phyloP scores from a whole-genome alignment of 2,113 vertebrate species.

The Crotalus horridus region DNA sequence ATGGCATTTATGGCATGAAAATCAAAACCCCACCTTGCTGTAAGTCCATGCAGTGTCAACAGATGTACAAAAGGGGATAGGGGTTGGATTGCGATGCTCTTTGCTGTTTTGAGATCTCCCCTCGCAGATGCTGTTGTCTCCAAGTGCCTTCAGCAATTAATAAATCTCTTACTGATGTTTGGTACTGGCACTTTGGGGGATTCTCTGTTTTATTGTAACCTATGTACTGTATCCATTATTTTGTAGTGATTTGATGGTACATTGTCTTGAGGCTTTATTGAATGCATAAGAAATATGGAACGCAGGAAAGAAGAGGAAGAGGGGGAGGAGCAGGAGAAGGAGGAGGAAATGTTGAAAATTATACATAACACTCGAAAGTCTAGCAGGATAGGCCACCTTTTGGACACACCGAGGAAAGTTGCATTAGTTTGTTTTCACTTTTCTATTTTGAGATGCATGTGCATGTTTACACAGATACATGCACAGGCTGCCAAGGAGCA shows the following conservation, averaged over 20 bases:
- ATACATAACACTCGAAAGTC: neutral
- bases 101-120: neutral
- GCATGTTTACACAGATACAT: neutral
- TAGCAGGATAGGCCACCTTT: conserved; percentile 2
- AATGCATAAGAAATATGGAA: neutral
- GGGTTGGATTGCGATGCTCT: neutral
- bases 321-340: neutral
- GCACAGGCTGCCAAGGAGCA: conserved; percentile 48
- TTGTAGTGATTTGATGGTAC: neutral
- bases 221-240: neutral
- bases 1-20: neutral
- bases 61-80: neutral
- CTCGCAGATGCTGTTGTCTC: neutral
- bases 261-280: neutral
- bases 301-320: neutral
- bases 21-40: neutral
- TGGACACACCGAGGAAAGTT: neutral
- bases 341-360: neutral
- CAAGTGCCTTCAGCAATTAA: neutral
- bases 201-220: neutral
- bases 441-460: neutral
- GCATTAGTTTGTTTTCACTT: neutral
- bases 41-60: neutral
- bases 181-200: neutral
- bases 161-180: neutral